Base-by-base conservation (phyloP, 2,888 invertebrate genomes). In the Agonopterix arenella region DNA sequence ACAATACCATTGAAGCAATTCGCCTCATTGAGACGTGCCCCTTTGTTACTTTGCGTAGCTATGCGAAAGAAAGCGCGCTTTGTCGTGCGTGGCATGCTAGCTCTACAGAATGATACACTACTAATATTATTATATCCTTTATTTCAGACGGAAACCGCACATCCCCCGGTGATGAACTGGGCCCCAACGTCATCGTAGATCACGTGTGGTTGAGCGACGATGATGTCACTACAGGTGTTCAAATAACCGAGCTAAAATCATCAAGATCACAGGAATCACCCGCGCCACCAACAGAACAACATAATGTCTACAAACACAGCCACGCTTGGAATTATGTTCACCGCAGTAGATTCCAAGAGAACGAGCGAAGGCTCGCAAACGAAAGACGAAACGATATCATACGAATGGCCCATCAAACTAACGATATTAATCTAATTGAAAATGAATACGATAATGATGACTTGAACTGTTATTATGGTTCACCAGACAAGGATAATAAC, bases 171-270 rank as follows among this genome's bases (percentile, higher is more conserved):
- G 28, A 28, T 28, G 28, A 28, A 28, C 28, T 28, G 28, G 11
- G 43, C 11, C 43, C 43, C 64, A 68, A 74, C n/a, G 59, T 70
- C 11, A 49, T 64, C 11, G 57, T 65, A 10, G 61, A 67, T 18
- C 69, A 70, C 45, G 52, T 72, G 51, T 76, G 76, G 78, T 48
- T 70, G 48, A 28, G 7, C 52, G 62, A 72, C 16, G 66, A 67
- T 36, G 58, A 66, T 42, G 44, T 44, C 52, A 40, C 55, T 43
- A 57, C 63, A 9, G 64, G 67, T 16, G 62, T 81, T 4, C 72
- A 82, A 69, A 80, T 85, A 13, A 69, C 73, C 45, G 86, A 85
- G 69, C 56, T 85, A 7, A 70, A 76, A 45, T 68, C 75, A 68
- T 72, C 28, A 66, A 50, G n/a, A 48, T 66, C 28, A 54, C 65